A percentile compares a stretch with the other conserved stretches of the same genome.
Conservation (phyloP, 2,888 invertebrate genomes). For the Dastarcus helophoroides region DNA sequence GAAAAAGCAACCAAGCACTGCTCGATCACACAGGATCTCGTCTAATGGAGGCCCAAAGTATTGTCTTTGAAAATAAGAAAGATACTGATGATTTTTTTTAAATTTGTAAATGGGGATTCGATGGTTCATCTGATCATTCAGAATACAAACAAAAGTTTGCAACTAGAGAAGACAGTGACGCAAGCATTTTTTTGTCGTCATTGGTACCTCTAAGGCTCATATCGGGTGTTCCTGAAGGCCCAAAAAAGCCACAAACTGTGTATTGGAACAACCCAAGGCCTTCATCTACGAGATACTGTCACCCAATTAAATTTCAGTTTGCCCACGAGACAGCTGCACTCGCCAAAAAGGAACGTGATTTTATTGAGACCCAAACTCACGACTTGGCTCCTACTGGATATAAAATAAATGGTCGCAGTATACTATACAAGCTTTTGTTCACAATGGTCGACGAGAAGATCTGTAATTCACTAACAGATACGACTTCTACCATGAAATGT, state of each 20-base stretch:
- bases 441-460: constrained; percentile 20
- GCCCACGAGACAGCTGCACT: constrained; percentile 13
- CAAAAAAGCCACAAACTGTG: constrained; percentile 10
- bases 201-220: constrained; percentile 10
- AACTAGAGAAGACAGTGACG: constrained; percentile 13
- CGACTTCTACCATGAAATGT: constrained; percentile 6
- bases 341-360: constrained; percentile 13
- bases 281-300: constrained; percentile 16
- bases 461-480: constrained; percentile 10
- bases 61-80: too few relatives aligned
- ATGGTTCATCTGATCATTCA: constrained; percentile 17
- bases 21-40: too few relatives aligned
- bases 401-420: neutral
- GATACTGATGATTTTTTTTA: too few relatives aligned
- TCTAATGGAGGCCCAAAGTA: too few relatives aligned
- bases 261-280: constrained; percentile 18
- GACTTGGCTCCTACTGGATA: too few relatives aligned
- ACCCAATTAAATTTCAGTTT: constrained; percentile 17
- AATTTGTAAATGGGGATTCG: constrained; percentile 21
- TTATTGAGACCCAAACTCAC: constrained; percentile 11
- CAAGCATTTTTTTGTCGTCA: constrained; percentile 19
- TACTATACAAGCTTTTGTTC: constrained; percentile 14
- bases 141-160: constrained; percentile 19
- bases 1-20: too few relatives aligned
- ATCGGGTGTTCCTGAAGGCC: neutral